A percentile compares a stretch with the other conserved stretches of the same genome.
Evolutionary conservation across 2,888 invertebrate species (phyloP).

Genomic region (Lithophane leautieri): DNA sequence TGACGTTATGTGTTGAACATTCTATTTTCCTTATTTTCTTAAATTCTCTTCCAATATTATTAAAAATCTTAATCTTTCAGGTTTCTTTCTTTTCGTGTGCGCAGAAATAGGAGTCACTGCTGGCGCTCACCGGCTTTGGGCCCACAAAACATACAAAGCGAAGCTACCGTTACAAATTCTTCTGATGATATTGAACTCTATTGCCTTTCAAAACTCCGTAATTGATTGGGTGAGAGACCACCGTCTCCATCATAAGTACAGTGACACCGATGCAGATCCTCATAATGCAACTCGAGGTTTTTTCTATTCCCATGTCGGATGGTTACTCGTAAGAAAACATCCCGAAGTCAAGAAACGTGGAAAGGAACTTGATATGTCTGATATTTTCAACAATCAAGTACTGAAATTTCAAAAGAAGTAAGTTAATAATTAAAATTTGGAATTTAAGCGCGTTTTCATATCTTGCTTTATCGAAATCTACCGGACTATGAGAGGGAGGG

Average conservation of each 20-base stretch:
- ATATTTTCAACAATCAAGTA: slow-evolving; percentile 93
- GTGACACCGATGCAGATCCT: slow-evolving; percentile 86
- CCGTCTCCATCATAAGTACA: slow-evolving; percentile 93
- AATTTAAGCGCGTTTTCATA: not conserved
- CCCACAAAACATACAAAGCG: slow-evolving; percentile 75
- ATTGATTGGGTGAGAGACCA: slow-evolving; percentile 91
- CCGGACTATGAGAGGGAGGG: too few species aligned
- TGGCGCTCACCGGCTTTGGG: slow-evolving; percentile 76
- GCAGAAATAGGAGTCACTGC: slow-evolving; percentile 75
- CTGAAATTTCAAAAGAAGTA: slow-evolving; percentile 93
- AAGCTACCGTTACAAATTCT: slow-evolving; percentile 74
- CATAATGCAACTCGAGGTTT: slow-evolving; percentile 94
- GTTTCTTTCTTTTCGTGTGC: slow-evolving; percentile 56
- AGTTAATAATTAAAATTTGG: slow-evolving; percentile 50
- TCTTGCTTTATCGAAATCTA: not conserved
- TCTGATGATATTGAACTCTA: slow-evolving; percentile 73
- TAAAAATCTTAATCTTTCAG: slow-evolving; percentile 34
- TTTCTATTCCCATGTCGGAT: slow-evolving; percentile 96
- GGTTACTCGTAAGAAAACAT: slow-evolving; percentile 94
- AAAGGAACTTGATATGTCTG: slow-evolving; percentile 92
- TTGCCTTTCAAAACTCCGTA: slow-evolving; percentile 87
- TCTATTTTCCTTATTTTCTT: not conserved
- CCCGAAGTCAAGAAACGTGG: slow-evolving; percentile 93
- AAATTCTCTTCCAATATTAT: not conserved
- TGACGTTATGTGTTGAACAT: too few species aligned